Conservation (phyloP, 2,113 vertebrate genomes). For the Pseudois nayaur region DNA sequence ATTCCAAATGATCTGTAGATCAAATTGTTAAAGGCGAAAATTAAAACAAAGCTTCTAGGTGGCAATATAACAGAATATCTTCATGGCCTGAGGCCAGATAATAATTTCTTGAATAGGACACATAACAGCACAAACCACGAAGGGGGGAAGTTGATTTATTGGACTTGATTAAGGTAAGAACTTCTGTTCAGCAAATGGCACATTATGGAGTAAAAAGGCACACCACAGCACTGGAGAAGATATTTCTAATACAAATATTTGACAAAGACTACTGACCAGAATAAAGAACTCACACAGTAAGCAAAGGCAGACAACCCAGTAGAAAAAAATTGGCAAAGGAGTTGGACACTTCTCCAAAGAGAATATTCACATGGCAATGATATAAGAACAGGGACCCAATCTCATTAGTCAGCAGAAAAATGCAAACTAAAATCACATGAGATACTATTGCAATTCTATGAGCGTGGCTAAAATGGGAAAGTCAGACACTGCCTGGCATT, state of each 20-base stretch:
- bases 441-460: background rate
- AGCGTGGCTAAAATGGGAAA: background rate
- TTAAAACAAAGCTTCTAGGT: background rate
- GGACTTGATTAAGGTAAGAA: conserved; percentile 11
- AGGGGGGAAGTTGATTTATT: background rate
- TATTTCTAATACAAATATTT: background rate
- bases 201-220: background rate
- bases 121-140: background rate
- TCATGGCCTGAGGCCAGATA: background rate
- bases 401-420: background rate
- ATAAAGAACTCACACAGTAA: background rate
- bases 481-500: fast-evolving
- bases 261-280: background rate
- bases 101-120: background rate
- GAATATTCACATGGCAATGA: background rate
- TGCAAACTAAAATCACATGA: background rate
- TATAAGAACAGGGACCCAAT: background rate
- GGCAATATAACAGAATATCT: background rate
- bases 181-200: background rate
- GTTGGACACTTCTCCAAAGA: background rate
- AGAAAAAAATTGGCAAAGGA: background rate
- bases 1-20: background rate
- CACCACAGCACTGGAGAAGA: background rate
- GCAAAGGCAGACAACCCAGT: background rate
- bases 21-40: background rate